Percentiles rank a stretch among this genome's conserved stretches.
Conservation (phyloP, 1,140 invertebrate species). For the Nephila pilipes region DNA sequence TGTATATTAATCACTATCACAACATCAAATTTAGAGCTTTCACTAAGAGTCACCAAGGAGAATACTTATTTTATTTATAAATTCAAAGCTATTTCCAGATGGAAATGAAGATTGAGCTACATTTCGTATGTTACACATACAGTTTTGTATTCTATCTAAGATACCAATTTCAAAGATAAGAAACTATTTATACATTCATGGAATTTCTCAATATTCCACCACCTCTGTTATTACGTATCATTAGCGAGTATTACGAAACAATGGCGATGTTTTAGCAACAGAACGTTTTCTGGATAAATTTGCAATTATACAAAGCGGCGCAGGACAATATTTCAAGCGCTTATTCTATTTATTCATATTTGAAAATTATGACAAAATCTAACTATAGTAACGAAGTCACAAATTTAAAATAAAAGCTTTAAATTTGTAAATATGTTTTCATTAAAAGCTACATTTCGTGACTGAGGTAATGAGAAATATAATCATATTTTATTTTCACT, state of each 20-base stretch:
- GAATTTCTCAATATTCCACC: not conserved
- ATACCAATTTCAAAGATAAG: not conserved
- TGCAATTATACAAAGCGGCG: not conserved
- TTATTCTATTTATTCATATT: no score
- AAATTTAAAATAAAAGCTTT: no score
- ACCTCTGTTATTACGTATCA: not conserved
- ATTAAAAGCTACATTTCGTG: no score
- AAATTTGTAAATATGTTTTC: no score
- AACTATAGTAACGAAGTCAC: no score
- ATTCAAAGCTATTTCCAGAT: not conserved
- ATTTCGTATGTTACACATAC: not conserved
- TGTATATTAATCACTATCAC: no score
- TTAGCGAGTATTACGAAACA: conserved; percentile 11
- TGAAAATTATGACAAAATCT: no score
- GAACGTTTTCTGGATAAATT: not conserved
- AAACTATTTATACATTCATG: not conserved
- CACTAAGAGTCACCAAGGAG: no score
- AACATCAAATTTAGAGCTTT: not conserved
- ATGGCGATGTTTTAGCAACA: not conserved
- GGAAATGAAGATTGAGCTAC: not conserved
- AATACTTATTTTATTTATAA: not conserved
- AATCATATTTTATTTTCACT: no score
- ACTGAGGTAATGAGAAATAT: no score
- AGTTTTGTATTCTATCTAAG: not conserved
- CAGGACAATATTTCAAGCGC: not conserved